These are phyloP conservation scores for Salvelinus fontinalis DNA, from an alignment of 2,113 vertebrate genomes.

Conservation along the genomic window DNA sequence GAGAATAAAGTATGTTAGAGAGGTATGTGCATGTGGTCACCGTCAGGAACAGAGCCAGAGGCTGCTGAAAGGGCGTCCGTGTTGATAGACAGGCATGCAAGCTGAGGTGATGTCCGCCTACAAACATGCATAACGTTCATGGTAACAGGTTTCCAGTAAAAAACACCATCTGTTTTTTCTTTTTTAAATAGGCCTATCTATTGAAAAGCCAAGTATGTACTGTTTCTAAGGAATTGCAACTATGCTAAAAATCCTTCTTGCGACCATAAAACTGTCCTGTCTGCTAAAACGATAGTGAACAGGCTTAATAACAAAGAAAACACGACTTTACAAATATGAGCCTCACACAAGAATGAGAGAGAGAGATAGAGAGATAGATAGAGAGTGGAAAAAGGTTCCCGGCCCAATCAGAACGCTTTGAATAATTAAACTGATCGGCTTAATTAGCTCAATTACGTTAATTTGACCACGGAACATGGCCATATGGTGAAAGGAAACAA, in stretches of 20 bases:
- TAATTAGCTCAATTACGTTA: constrained; percentile 83
- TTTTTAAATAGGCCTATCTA: constrained; percentile 6
- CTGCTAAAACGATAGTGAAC: background rate
- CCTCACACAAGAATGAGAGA: constrained; percentile 58
- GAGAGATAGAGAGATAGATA: background rate
- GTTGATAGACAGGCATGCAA: constrained; percentile 44
- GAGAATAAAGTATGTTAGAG: constrained; percentile 1
- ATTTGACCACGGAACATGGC: constrained; percentile 79
- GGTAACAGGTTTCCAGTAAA: constrained; percentile 24
- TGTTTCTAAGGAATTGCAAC: constrained; percentile 20
- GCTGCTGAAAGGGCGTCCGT: background rate
- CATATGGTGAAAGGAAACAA: constrained; percentile 81
- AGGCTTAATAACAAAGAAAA: constrained; percentile 54
- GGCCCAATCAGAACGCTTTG: constrained; percentile 76
- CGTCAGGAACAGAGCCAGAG: background rate
- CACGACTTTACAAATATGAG: constrained; percentile 54
- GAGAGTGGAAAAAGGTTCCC: constrained; percentile 50
- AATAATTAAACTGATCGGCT: constrained; percentile 82
- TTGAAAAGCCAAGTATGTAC: constrained; percentile 12
- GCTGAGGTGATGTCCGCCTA: constrained; percentile 6
- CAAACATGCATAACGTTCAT: constrained; percentile 9
- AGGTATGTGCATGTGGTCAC: background rate
- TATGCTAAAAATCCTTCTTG: constrained; percentile 29
- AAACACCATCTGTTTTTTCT: constrained; percentile 45
- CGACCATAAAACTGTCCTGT: constrained; percentile 37